Conservation (phyloP, 2,888 invertebrate species). For the Sericinus montela region DNA sequence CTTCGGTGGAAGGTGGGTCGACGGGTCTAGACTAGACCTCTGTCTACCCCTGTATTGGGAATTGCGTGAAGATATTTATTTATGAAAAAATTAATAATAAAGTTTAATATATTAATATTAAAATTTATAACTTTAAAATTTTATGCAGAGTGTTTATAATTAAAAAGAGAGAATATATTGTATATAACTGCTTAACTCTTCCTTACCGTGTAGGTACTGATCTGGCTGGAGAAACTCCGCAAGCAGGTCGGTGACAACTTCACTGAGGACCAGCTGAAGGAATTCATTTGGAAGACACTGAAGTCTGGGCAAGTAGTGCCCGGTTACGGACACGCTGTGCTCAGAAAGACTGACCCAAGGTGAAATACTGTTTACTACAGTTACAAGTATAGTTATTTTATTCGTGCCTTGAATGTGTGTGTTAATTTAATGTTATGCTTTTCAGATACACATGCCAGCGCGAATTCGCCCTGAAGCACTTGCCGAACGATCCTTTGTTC, state of each 20-base stretch:
- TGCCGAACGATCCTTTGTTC: slow-evolving; percentile 95
- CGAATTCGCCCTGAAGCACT: slow-evolving; percentile 95
- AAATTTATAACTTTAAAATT: no score
- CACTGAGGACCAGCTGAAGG: slow-evolving; percentile 94
- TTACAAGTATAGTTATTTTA: no score
- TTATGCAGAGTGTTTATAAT: no score
- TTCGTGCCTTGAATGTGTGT: no score
- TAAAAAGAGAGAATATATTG: no score
- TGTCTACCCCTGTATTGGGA: no score
- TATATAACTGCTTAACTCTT: neutral
- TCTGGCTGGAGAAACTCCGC: slow-evolving; percentile 95
- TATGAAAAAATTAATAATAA: no score
- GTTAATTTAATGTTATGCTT: neutral
- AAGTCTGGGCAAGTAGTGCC: slow-evolving; percentile 98
- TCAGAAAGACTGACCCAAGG: slow-evolving; percentile 95
- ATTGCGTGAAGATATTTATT: no score
- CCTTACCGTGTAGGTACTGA: slow-evolving; percentile 82
- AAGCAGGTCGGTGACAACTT: slow-evolving; percentile 91
- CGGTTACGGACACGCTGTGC: slow-evolving; percentile 97
- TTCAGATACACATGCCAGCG: slow-evolving; percentile 91
- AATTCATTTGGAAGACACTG: slow-evolving; percentile 98
- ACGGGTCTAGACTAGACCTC: no score
- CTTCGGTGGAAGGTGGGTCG: no score
- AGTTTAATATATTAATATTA: no score
- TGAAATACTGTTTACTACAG: no score